Conservation (phyloP, 1,140 invertebrate species). For the Schlechtendalia chinensis region DNA sequence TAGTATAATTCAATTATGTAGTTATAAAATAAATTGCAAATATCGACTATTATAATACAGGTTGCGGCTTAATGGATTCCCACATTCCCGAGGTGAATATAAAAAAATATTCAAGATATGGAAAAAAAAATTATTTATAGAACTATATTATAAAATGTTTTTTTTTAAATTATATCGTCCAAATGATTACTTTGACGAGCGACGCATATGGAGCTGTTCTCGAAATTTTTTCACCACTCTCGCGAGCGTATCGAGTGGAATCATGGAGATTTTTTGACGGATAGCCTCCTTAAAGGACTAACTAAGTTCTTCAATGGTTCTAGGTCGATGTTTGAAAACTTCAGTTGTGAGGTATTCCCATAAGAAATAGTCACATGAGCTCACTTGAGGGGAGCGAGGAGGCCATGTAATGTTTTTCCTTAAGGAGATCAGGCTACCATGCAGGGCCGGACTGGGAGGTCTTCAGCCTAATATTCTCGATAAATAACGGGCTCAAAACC, state of each 20-base stretch:
- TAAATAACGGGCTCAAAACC: no score
- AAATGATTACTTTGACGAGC: neutral
- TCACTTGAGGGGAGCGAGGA: neutral
- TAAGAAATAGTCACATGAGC: slow-evolving; percentile 18
- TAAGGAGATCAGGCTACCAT: no score
- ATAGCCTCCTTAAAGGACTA: no score
- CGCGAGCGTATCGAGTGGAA: no score
- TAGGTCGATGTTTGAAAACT: neutral
- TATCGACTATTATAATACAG: no score
- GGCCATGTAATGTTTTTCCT: no score
- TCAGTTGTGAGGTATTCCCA: neutral
- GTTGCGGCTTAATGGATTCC: neutral
- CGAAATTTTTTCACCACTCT: no score
- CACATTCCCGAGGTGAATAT: neutral
- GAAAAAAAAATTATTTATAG: neutral
- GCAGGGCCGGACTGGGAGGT: no score
- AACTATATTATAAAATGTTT: neutral
- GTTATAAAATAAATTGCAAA: no score
- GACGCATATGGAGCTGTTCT: no score
- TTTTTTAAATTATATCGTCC: slow-evolving; percentile 7
- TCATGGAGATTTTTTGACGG: neutral
- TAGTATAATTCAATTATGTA: no score
- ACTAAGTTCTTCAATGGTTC: neutral
- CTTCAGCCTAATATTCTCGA: no score
- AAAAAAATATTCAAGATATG: neutral